A percentile compares a stretch with the other conserved stretches of the same genome.
phyloP scores from a whole-genome alignment of 92 coral and sea anemone genomes.

The Phenganax subtilis region DNA sequence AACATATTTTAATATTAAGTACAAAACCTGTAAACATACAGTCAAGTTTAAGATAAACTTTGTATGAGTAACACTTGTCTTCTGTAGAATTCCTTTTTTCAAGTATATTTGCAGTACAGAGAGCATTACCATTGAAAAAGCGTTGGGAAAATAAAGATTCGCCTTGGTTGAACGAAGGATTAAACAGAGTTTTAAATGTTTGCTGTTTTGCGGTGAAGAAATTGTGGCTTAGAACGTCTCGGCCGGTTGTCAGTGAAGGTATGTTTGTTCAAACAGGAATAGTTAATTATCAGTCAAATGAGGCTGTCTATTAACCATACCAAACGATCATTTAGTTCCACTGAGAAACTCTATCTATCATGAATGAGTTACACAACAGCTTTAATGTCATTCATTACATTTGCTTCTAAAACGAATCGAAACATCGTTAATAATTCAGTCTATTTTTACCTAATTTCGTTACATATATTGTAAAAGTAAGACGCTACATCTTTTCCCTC shows the following conservation, averaged over 20 bases:
- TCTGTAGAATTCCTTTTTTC: not conserved
- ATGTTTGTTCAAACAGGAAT: slow-evolving; percentile 12
- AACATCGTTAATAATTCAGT: not conserved
- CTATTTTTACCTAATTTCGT: not conserved
- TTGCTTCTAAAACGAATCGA: not conserved
- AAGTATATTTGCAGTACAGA: not conserved
- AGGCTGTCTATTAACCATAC: not conserved
- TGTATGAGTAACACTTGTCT: not conserved
- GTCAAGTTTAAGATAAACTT: slow-evolving; percentile 10
- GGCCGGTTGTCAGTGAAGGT: slow-evolving; percentile 7
- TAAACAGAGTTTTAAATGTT: not conserved
- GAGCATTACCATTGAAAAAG: not conserved
- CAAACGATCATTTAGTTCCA: slow-evolving; percentile 1
- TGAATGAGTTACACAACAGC: too few relatives aligned
- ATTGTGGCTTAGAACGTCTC: slow-evolving; percentile 10
- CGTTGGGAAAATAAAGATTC: not conserved
- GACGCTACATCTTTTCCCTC: not conserved
- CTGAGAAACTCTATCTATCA: not conserved
- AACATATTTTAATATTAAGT: slow-evolving; percentile 21
- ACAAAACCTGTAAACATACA: slow-evolving; percentile 10
- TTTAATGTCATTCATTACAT: not conserved
- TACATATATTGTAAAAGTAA: not conserved
- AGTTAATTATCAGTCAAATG: not conserved
- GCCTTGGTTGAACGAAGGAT: not conserved
- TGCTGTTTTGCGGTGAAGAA: slow-evolving; percentile 2